These are phyloP conservation scores for Diachrysia chrysitis DNA, from an alignment of 2,888 invertebrate genomes.

Conservation along the genomic window DNA sequence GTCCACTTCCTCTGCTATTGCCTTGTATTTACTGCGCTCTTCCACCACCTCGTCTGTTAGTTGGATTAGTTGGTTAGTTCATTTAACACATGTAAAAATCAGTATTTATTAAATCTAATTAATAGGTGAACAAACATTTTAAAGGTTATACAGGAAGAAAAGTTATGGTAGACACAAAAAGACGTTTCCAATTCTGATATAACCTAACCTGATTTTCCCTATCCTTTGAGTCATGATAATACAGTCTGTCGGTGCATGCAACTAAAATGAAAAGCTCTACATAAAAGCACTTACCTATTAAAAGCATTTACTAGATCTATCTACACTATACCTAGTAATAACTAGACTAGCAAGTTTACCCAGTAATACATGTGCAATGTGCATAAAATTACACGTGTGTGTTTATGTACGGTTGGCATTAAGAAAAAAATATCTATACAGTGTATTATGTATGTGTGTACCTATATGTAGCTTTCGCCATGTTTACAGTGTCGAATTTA, in stretches of 20 bases:
- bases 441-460: no score
- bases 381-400: no score
- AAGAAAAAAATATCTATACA: background rate
- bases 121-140: background rate
- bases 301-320: slow-evolving; percentile 2
- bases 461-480: no score
- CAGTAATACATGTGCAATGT: background rate
- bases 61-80: slow-evolving; percentile 72
- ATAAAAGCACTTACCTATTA: background rate
- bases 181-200: background rate
- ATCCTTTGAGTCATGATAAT: background rate
- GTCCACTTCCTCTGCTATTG: slow-evolving; percentile 99
- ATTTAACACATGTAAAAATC: background rate
- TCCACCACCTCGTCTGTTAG: slow-evolving; percentile 95
- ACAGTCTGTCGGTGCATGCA: background rate
- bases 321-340: background rate
- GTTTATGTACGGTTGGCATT: background rate
- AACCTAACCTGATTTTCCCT: background rate
- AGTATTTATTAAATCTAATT: slow-evolving; percentile 8
- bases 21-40: slow-evolving; percentile 99
- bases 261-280: background rate
- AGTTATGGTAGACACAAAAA: background rate
- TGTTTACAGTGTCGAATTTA: no score
- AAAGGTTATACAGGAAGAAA: background rate
- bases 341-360: background rate